Conservation (phyloP, 2,113 vertebrate genomes). For the Tragelaphus imberbis region DNA sequence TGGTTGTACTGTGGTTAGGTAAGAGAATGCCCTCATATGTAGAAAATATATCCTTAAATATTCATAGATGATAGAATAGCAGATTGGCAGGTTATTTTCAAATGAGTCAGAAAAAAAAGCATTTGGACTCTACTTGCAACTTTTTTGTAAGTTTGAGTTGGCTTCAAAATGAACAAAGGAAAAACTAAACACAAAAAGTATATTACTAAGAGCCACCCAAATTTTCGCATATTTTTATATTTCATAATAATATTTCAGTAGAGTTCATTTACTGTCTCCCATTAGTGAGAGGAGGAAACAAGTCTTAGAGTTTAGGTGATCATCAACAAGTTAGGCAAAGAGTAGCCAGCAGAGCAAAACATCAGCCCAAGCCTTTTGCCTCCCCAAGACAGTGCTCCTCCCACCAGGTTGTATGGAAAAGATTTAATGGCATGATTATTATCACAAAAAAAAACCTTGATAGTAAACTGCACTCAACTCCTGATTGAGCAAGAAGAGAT, state of each 20-base stretch:
- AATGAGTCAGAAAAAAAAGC: background rate
- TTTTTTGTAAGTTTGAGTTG: background rate
- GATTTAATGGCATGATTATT: background rate
- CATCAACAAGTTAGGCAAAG: background rate
- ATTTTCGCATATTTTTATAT: background rate
- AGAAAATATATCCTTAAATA: background rate
- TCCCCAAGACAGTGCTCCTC: background rate
- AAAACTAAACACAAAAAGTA: background rate
- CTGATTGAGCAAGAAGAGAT: background rate
- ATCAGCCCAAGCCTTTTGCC: background rate
- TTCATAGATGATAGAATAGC: background rate
- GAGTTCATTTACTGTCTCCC: background rate
- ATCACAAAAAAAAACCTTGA: background rate
- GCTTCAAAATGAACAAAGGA: background rate
- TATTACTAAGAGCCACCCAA: background rate
- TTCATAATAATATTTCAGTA: background rate
- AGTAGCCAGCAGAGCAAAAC: background rate
- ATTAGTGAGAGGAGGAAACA: background rate
- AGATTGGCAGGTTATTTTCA: background rate
- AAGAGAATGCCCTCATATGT: background rate
- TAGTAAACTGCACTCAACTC: background rate
- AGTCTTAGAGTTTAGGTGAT: background rate
- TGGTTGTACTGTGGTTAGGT: background rate
- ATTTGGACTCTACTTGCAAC: background rate
- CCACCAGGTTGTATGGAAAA: background rate